Base-by-base conservation (phyloP, 2,113 vertebrate genomes). In the Nibea albiflora region DNA sequence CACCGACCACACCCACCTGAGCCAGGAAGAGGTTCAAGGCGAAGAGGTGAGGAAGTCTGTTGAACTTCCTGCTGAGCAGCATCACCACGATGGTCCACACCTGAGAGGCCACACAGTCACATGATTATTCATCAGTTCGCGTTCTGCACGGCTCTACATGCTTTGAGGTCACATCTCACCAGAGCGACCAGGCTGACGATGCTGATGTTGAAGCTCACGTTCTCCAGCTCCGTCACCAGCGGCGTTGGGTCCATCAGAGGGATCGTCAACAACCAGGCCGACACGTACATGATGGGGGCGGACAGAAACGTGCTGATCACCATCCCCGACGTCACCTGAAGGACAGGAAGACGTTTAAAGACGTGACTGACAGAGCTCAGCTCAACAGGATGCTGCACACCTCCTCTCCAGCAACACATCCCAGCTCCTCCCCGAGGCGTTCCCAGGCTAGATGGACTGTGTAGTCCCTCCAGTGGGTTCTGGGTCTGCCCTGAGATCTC, bases 221-320 rank as follows among this genome's bases (percentile, higher is more conserved):
- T 98, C n/a, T 98, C 96, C 8, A 99, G 96, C 54, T 97, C 96
- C 4, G 95, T 91, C 24, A 96, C 95, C 85, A 99, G 88, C 0
- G 96, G 96, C 20, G 95, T 95, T 9, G 97, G 96, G 87, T 99
- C 97, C 98, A 99, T 98, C 17, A 96, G 95, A 0, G 98, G 98
- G 83, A 99, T 99, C 11, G 98, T 98, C 78, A 99, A 78, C 64
- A 99, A 93, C 98, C 98, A 99, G 0, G 98, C 97, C n/a, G 98
- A 99, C 77, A 99, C 96, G 0, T 99, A 99, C 96, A 99, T 97
- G 83, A 99, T 98, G 1, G 98, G 98, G 0, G 98, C 98, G 60
- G 98, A 99, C 53, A 99, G 95, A 83, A 99, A 97, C 0, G 97
- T 99, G 84, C 98, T 97, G 90, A 99, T 97, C 8, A 99, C 97